Evolutionary conservation across 2,888 invertebrate species (phyloP).

Genomic region (Lomographa bimaculata): DNA sequence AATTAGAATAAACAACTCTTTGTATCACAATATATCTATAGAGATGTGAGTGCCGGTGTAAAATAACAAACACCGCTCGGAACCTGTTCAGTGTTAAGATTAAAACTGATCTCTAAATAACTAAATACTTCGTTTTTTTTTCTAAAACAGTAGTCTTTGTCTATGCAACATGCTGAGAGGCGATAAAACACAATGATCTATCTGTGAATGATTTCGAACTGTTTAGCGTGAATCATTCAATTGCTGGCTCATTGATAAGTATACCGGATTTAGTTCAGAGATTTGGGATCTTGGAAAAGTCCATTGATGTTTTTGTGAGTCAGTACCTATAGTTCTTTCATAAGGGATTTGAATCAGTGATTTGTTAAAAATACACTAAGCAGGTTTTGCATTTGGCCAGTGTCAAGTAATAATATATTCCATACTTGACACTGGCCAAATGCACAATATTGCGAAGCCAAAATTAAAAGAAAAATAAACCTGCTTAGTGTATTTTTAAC

Average conservation of each 20-base stretch:
- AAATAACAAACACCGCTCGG: slow-evolving; percentile 31
- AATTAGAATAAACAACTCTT: slow-evolving; percentile 22
- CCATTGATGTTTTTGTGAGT: slow-evolving; percentile 13
- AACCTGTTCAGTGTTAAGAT: slow-evolving; percentile 29
- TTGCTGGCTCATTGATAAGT: slow-evolving; percentile 8
- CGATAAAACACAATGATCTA: slow-evolving; percentile 44
- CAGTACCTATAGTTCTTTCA: too few relatives aligned
- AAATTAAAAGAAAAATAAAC: too few relatives aligned
- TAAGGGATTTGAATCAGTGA: too few relatives aligned
- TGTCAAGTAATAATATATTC: too few relatives aligned
- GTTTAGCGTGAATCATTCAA: slow-evolving; percentile 27
- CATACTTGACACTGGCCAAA: too few relatives aligned
- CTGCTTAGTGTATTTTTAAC: too few relatives aligned
- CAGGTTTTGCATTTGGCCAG: too few relatives aligned
- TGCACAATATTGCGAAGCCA: too few relatives aligned
- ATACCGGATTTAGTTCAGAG: slow-evolving; percentile 7
- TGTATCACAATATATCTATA: slow-evolving; percentile 16
- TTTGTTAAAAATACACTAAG: too few relatives aligned
- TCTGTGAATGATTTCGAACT: slow-evolving; percentile 29
- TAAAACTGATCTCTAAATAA: slow-evolving; percentile 31
- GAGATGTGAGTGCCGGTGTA: slow-evolving; percentile 19
- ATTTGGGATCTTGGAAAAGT: slow-evolving; percentile 13
- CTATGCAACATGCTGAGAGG: slow-evolving; percentile 58
- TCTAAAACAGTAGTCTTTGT: slow-evolving; percentile 71
- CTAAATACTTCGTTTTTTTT: slow-evolving; percentile 59